Base-by-base conservation (phyloP, 37 sponge, comb jelly and placozoan species). In the Cliona cf. orientalis region DNA sequence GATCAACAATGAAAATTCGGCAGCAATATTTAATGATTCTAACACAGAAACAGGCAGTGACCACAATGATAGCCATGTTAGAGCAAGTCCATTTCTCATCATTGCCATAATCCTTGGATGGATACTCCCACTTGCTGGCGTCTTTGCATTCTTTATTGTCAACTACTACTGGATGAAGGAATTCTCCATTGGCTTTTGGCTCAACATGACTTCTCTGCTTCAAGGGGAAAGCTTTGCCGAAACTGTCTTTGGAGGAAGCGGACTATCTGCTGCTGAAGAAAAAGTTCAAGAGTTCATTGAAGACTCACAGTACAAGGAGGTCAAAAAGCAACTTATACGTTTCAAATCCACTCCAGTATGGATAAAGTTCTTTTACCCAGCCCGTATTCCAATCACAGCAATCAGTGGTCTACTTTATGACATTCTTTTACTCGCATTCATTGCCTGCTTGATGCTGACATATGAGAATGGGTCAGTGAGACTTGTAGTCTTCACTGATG, bases 161-260 rank as follows among this genome's bases (percentile, higher is more conserved):
- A 87, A 87, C 40, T 80, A 80, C 40, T 87, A 67, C 37, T 73
- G 74, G 80, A 74, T 80, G 42, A 46, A 56, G 37, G 65, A 87
- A 29, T 87, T 87, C 58, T 44, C 80, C 21, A 55, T 80, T 37
- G 66, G 87, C 1, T 75, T 87, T 28, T 87, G 66, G 60, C 39
- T 87, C n/a, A 58, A 87, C 39, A 87, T 87, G 80, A 64, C 80
- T 23, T 63, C 75, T 14, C 25, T 87, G 43, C 75, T 87, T 12
- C 81, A 87, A 46, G 68, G 58, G 39, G 55, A 67, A 29, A 38
- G 75, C 28, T 80, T 87, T 74, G 80, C 87, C 0, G 74, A 80
- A 17, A 40, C 75, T 66, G 80, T 87, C 21, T 87, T 87, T 38
- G 57, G 63, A 25, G 65, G 74, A 0, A 69, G 73, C n/a, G 69